Conservation (phyloP, 2,797 vertebrate species). For the Syngnathus rostellatus region DNA sequence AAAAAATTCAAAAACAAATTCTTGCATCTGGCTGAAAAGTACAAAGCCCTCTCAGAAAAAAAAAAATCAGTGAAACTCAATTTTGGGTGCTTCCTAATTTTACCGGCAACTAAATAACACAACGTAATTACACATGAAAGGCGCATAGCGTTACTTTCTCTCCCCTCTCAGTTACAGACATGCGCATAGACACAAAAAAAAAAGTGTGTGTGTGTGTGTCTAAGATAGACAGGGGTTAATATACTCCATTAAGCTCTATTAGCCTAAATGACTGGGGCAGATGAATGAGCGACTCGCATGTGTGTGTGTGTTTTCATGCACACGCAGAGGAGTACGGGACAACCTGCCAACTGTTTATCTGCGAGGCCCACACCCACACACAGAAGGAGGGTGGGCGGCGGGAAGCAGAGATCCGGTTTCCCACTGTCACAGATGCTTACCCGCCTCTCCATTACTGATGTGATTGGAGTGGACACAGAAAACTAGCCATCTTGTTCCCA, state of each 20-base stretch:
- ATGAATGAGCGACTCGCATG: slow-evolving; percentile 61
- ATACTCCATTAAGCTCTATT: slow-evolving; percentile 75
- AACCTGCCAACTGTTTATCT: slow-evolving; percentile 67
- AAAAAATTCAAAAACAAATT: too few species aligned
- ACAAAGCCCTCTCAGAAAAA: not conserved
- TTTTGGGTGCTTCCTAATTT: not conserved
- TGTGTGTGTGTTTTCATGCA: slow-evolving; percentile 24
- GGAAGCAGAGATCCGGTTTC: slow-evolving; percentile 55
- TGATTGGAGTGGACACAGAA: slow-evolving; percentile 69
- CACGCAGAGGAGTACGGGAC: slow-evolving; percentile 35
- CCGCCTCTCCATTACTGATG: slow-evolving; percentile 64
- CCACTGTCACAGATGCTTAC: slow-evolving; percentile 67
- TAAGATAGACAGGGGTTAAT: slow-evolving; percentile 69
- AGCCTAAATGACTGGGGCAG: slow-evolving; percentile 66
- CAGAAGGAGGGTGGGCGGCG: not conserved
- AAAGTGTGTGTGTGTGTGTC: slow-evolving; percentile 1
- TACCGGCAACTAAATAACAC: slow-evolving; percentile 50
- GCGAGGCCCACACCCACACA: slow-evolving; percentile 28
- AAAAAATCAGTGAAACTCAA: not conserved
- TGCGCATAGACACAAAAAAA: slow-evolving; percentile 10
- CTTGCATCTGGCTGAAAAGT: not conserved
- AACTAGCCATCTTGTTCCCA: slow-evolving; percentile 58
- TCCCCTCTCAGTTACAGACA: slow-evolving; percentile 5
- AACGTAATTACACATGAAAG: slow-evolving; percentile 55
- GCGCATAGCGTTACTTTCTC: slow-evolving; percentile 10